Evolutionary conservation across 2,888 invertebrate genomes (phyloP).

Genomic region (Noctua comes): DNA sequence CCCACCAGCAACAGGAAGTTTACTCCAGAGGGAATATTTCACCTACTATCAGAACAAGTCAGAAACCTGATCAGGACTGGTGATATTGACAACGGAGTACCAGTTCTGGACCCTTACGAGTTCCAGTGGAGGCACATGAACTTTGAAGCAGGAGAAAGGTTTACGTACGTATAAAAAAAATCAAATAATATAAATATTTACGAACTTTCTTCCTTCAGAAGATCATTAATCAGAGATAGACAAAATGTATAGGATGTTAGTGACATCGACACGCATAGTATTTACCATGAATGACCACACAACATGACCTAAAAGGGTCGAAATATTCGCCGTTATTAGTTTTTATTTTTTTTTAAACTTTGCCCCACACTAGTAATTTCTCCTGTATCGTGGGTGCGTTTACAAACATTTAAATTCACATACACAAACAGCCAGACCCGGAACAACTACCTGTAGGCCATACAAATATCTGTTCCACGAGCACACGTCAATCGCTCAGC

Average conservation of each 20-base stretch:
- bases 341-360: too few species aligned
- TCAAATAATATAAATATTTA: not conserved
- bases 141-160: slow-evolving; percentile 34
- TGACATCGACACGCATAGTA: not conserved
- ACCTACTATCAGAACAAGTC: slow-evolving; percentile 42
- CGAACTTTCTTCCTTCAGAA: not conserved
- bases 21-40: slow-evolving; percentile 28
- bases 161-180: slow-evolving; percentile 22
- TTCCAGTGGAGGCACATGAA: slow-evolving; percentile 41
- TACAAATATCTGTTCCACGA: not conserved
- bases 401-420: not conserved
- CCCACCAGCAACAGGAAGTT: not conserved
- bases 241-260: not conserved
- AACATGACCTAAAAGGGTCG: not conserved
- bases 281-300: not conserved
- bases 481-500: too few species aligned
- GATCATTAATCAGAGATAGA: not conserved
- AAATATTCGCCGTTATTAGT: not conserved
- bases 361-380: not conserved
- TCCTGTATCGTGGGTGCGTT: not conserved
- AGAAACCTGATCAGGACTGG: slow-evolving; percentile 44
- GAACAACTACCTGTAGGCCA: not conserved
- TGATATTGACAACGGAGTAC: slow-evolving; percentile 45
- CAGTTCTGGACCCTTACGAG: slow-evolving; percentile 61
- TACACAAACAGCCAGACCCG: not conserved